Evolutionary conservation across 2,113 vertebrate species (phyloP).

Genomic region (Orthonyx spaldingii): DNA sequence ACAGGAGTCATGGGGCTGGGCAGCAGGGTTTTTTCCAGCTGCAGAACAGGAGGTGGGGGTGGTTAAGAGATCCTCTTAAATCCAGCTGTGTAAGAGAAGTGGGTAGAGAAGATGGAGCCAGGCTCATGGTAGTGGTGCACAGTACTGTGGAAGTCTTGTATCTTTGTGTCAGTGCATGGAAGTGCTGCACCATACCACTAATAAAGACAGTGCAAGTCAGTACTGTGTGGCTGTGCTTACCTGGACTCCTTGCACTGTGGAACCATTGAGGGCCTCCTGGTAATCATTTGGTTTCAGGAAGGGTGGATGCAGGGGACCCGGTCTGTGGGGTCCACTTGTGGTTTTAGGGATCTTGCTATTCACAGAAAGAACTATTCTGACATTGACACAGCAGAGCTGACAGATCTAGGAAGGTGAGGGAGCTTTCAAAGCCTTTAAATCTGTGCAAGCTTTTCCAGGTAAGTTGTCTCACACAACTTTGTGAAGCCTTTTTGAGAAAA

Average conservation of each 20-base stretch:
- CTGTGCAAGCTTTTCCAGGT: background rate
- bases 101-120: background rate
- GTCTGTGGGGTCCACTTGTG: background rate
- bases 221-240: background rate
- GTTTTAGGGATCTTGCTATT: background rate
- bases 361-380: background rate
- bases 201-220: background rate
- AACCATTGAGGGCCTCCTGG: background rate
- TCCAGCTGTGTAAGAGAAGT: background rate
- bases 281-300: background rate
- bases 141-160: accelerated
- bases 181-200: background rate
- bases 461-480: accelerated
- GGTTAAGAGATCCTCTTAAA: background rate
- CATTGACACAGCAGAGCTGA: background rate
- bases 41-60: background rate
- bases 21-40: background rate
- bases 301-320: background rate
- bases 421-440: background rate
- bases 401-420: background rate
- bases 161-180: background rate
- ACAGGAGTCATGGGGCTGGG: background rate
- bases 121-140: background rate
- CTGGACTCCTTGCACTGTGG: background rate
- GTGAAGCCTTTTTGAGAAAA: background rate